phyloP scores from a whole-genome alignment of 2,888 invertebrate genomes.

The Dolichopus griseipennis region DNA sequence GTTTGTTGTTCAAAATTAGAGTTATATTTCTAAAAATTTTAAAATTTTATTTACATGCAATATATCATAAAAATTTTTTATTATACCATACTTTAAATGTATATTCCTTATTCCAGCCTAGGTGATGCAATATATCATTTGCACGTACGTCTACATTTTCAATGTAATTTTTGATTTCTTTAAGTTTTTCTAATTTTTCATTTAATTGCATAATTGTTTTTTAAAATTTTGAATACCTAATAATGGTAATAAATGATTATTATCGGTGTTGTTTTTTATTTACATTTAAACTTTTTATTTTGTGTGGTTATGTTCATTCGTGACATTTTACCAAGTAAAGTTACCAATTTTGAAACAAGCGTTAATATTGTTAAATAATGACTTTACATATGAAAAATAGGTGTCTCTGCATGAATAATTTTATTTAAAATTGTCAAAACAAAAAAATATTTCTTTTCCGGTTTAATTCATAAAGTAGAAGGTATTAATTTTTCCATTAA shows the following conservation, averaged over 20 bases:
- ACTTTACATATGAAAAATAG: not conserved
- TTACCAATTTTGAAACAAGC: no score
- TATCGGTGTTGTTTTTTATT: no score
- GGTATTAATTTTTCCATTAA: slow-evolving; percentile 33
- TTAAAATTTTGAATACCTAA: no score
- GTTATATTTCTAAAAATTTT: no score
- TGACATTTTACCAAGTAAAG: no score
- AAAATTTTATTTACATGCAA: not conserved
- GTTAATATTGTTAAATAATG: not conserved
- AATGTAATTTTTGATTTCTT: not conserved
- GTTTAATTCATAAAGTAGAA: slow-evolving; percentile 41
- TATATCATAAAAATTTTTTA: not conserved
- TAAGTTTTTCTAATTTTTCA: not conserved
- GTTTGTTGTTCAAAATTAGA: not conserved
- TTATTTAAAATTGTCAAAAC: not conserved
- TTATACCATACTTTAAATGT: not conserved
- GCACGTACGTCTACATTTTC: not conserved
- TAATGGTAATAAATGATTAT: no score
- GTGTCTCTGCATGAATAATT: not conserved
- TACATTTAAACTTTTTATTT: no score
- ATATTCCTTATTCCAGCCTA: not conserved
- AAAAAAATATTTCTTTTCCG: slow-evolving; percentile 38
- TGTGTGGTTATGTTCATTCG: no score
- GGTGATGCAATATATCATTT: not conserved
- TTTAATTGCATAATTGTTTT: not conserved